Evolutionary conservation across 2,888 invertebrate genomes (phyloP).

Genomic region (Apantesis nais): DNA sequence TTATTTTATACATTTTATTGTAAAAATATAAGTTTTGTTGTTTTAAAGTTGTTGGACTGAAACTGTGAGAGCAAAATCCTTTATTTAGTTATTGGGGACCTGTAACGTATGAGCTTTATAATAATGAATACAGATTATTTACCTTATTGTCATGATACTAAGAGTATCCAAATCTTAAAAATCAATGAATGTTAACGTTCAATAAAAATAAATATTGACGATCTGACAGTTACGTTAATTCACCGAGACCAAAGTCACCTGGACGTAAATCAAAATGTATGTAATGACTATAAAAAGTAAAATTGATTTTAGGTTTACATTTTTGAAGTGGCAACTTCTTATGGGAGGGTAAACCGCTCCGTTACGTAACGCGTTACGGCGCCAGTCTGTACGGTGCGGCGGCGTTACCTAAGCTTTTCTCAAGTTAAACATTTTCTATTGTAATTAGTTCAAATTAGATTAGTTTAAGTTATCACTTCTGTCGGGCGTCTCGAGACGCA

Average conservation of each 20-base stretch:
- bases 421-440: too few relatives aligned
- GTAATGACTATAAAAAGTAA: background rate
- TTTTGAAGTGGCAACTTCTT: too few relatives aligned
- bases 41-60: constrained; percentile 25
- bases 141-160: background rate
- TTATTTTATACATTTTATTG: constrained; percentile 57
- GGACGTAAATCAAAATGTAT: background rate
- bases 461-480: too few relatives aligned
- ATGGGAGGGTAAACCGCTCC: too few relatives aligned
- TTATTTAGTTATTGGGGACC: background rate
- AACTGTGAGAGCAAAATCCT: background rate
- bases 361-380: too few relatives aligned
- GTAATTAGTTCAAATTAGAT: too few relatives aligned
- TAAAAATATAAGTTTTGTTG: constrained; percentile 63
- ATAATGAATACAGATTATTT: background rate
- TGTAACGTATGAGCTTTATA: background rate
- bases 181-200: background rate
- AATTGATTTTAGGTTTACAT: background rate
- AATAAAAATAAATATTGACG: background rate
- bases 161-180: background rate
- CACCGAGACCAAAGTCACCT: background rate
- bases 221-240: background rate
- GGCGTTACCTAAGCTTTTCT: too few relatives aligned
- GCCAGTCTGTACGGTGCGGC: too few relatives aligned
- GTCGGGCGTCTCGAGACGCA: too few relatives aligned